A percentile compares a stretch with the other conserved stretches of the same genome.
phyloP scores from a whole-genome alignment of 2,797 vertebrate species.

The Rhyacichthys aspro region DNA sequence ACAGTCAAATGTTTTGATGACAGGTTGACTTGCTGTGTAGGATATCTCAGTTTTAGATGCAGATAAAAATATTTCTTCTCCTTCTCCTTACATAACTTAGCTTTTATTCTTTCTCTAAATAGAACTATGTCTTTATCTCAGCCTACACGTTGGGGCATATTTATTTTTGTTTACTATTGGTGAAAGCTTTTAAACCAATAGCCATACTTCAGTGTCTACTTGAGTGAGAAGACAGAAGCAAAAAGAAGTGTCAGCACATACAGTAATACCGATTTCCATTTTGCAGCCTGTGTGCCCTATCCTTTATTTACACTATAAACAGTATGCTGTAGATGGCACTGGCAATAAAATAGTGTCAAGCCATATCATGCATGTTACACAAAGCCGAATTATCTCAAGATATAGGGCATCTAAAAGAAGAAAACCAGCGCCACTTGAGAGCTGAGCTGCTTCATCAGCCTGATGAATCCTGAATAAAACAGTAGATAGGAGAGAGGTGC shows the following conservation, averaged over 20 bases:
- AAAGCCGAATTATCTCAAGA: slow-evolving; percentile 17
- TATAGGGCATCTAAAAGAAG: not conserved
- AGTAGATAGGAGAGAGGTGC: slow-evolving; percentile 14
- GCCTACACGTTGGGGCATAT: slow-evolving; percentile 25
- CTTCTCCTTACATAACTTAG: no score
- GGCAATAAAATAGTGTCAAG: slow-evolving; percentile 24
- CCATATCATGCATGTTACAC: slow-evolving; percentile 12
- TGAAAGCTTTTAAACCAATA: slow-evolving; percentile 48
- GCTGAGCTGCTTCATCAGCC: slow-evolving; percentile 18
- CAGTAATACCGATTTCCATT: slow-evolving; percentile 28
- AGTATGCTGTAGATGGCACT: slow-evolving; percentile 19
- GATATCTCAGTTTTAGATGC: no score
- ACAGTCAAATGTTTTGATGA: no score
- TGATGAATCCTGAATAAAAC: slow-evolving; percentile 33
- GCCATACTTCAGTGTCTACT: slow-evolving; percentile 34
- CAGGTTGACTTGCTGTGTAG: no score
- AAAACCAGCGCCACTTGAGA: slow-evolving; percentile 29
- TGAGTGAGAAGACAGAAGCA: slow-evolving; percentile 7
- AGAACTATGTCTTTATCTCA: slow-evolving; percentile 1
- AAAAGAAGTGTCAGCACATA: slow-evolving; percentile 14
- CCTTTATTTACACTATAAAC: slow-evolving; percentile 34
- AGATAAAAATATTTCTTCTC: no score
- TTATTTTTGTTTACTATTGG: slow-evolving; percentile 22
- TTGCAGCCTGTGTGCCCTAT: slow-evolving; percentile 10
- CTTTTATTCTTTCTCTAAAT: not conserved